phyloP scores from a whole-genome alignment of 2,113 vertebrate genomes.

The Sinocyclocheilus anshuiensis region DNA sequence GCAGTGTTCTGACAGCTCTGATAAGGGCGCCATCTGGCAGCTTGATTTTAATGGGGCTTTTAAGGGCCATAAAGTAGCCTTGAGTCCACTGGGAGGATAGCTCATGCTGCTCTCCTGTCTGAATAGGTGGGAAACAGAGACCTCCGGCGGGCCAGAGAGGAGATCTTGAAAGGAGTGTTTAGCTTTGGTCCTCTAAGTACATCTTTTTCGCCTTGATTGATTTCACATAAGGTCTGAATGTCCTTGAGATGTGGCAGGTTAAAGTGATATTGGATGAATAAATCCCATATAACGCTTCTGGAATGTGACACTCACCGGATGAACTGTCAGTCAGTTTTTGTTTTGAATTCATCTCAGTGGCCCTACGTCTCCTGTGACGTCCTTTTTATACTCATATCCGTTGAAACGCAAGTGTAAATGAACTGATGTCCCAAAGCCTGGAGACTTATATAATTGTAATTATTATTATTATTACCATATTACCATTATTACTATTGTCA shows the following conservation, averaged over 20 bases:
- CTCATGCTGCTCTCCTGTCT: constrained; percentile 8
- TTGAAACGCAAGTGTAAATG: background rate
- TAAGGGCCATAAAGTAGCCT: constrained; percentile 47
- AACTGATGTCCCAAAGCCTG: no score
- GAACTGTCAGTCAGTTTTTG: constrained; percentile 22
- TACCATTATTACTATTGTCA: no score
- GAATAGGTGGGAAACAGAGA: constrained; percentile 20
- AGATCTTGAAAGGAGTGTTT: constrained; percentile 22
- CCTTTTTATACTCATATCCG: no score
- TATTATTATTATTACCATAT: no score
- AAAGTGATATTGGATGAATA: constrained; percentile 34
- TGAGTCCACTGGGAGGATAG: constrained; percentile 3
- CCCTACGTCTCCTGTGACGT: background rate
- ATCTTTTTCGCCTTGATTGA: constrained; percentile 23
- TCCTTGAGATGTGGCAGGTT: constrained; percentile 29
- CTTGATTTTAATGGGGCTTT: constrained; percentile 58
- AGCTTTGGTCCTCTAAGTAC: constrained; percentile 18
- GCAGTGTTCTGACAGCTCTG: constrained; percentile 24
- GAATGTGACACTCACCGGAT: background rate
- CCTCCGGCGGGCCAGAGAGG: background rate
- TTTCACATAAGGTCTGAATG: constrained; percentile 24
- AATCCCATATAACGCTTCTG: background rate
- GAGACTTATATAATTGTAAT: no score
- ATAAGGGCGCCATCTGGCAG: constrained; percentile 57
- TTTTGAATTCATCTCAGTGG: background rate